These are phyloP conservation scores for Apteryx mantelli DNA, from an alignment of 2,113 vertebrate genomes.

Conservation along the genomic window DNA sequence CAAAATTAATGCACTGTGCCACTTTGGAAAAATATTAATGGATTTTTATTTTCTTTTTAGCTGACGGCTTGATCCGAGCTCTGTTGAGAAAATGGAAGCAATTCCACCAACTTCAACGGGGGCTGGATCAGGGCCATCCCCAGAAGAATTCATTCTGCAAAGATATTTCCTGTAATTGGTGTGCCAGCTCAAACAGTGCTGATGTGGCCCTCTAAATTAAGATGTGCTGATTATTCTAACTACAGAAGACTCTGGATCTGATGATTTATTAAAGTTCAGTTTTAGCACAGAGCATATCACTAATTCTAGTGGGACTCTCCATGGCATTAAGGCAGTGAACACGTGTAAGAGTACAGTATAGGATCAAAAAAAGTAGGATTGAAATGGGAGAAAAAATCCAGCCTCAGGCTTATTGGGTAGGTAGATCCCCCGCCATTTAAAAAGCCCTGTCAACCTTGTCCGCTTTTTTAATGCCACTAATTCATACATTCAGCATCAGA, in stretches of 20 bases:
- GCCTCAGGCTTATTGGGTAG: not conserved
- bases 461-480: not conserved
- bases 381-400: not conserved
- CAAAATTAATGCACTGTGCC: not conserved
- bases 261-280: not conserved
- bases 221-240: not conserved
- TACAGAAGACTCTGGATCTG: not conserved
- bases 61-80: not conserved
- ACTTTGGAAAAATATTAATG: not conserved
- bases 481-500: not conserved
- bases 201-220: conserved; percentile 34
- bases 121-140: conserved; percentile 4
- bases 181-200: conserved; percentile 44
- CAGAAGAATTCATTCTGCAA: conserved; percentile 6
- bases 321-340: not conserved
- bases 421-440: not conserved
- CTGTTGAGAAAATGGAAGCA: conserved; percentile 1
- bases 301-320: not conserved
- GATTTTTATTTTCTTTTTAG: not conserved
- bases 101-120: conserved; percentile 14
- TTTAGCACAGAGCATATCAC: not conserved
- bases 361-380: not conserved
- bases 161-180: conserved; percentile 43
- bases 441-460: not conserved
- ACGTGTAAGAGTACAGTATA: rapidly evolving